Evolutionary conservation across 2,888 invertebrate genomes (phyloP), one percentile per base, ranked within the genome.

Genomic region (Mycalesis mineus): DNA sequence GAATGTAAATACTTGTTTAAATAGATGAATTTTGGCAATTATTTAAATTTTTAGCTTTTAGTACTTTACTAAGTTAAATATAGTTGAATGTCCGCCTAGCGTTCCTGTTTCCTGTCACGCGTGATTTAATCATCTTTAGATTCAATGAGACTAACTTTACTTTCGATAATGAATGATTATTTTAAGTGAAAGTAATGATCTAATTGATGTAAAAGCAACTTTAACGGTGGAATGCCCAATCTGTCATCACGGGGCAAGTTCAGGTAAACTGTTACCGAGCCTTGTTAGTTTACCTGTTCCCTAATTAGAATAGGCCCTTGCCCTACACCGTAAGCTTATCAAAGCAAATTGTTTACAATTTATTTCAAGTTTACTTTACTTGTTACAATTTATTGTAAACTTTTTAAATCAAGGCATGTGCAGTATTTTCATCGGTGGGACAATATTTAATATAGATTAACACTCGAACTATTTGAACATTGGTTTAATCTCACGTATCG

Each of bases 221-320:
- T 49, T 39, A 49, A n/a, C 15, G 15, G 8, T 36, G 44, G 48
- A 48, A 49, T 54, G 15, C 33, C 29, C 9, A n/a, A 45, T 55
- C 58, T 31, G 3, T 61, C 61, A 33, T 57, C 60, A 44, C 52
- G 29, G 42, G 48, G 9, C 41, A 58, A 61, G 61, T 58, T 58
- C 61, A 61, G 42, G 61, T 61, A 36, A 47, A 52, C 33, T 17
- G 54, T 60, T 51, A 55, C 55, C 47, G 36, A n/a, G 22, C 14
- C 29, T 33, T 55, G 59, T 60, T 60, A 57, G 49, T 50, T 60
- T 56, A 59, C 47, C 33, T 47, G 48, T 33, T 57, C 60, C 48
- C 55, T 55, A 62, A 62, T 60, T 60, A 51, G 53, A 48, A 33
- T 22, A 52, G 60, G 48, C 55, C 60, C 60, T 59, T 57, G 55